A percentile compares a stretch with the other conserved stretches of the same genome.
phyloP scores from a whole-genome alignment of 2,797 vertebrate genomes.

The Parauchenoglanis ngamensis region DNA sequence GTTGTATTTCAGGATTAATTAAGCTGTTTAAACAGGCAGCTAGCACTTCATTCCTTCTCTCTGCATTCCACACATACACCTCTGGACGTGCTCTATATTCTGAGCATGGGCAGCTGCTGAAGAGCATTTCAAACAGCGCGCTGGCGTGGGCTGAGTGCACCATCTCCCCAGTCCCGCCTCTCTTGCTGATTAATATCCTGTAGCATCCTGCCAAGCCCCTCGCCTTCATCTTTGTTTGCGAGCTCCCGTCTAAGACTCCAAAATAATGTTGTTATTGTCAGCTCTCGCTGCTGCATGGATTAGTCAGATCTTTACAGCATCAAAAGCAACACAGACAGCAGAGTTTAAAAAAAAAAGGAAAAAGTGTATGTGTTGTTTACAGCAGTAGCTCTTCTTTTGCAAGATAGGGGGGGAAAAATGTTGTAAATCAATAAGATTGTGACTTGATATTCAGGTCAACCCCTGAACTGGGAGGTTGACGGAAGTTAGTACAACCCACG shows the following conservation, averaged over 20 bases:
- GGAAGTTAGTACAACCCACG: slow-evolving; percentile 67
- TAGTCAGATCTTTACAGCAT: slow-evolving; percentile 47
- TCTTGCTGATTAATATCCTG: slow-evolving; percentile 52
- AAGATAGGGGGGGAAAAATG: slow-evolving; percentile 44
- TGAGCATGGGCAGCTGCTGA: slow-evolving; percentile 35
- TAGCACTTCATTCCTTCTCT: slow-evolving; percentile 16
- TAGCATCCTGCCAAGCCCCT: slow-evolving; percentile 29
- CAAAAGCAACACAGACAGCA: slow-evolving; percentile 36
- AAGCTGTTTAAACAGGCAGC: slow-evolving; percentile 49
- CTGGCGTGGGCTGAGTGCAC: slow-evolving; percentile 3
- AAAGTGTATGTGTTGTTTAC: slow-evolving; percentile 54
- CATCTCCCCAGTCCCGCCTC: slow-evolving; percentile 22
- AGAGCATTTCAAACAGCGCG: slow-evolving; percentile 47
- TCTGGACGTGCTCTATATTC: slow-evolving; percentile 46
- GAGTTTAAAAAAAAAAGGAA: neutral
- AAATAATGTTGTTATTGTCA: slow-evolving; percentile 47
- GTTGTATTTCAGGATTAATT: slow-evolving; percentile 51
- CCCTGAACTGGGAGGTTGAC: slow-evolving; percentile 61
- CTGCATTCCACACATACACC: slow-evolving; percentile 26
- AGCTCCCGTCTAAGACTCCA: slow-evolving; percentile 29
- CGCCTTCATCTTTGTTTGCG: slow-evolving; percentile 49
- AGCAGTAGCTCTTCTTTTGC: slow-evolving; percentile 46
- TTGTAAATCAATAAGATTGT: slow-evolving; percentile 62
- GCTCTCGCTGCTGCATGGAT: slow-evolving; percentile 37
- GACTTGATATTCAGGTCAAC: slow-evolving; percentile 62